Base-by-base conservation (phyloP, 2,797 vertebrate genomes). In the Oryzias sinensis region DNA sequence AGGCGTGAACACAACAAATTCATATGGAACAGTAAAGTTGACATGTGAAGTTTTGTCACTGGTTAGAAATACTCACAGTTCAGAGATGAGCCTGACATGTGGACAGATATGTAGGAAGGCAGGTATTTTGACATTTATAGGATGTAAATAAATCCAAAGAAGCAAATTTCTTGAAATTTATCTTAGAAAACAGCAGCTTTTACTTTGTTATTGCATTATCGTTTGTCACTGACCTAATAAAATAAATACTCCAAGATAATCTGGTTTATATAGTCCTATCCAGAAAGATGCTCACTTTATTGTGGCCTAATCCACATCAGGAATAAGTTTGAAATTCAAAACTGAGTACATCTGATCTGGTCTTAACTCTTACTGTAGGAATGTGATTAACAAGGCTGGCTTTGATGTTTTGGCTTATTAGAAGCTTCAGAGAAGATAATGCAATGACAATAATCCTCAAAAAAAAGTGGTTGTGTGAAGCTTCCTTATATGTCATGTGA, bases 61-160 rank as follows among this genome's bases (percentile, higher is more conserved):
- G 45, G 46, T 69, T 72, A 27, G 72, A 65, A 55, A 79, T 87
- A 88, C 85, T 89, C 56, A 85, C 83, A 83, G 73, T 81, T 82
- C 53, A 70, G 74, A 70, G 58, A 62, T 68, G 80, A 76, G 81
- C 76, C 80, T 68, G 59, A 77, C 50, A 76, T 50, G 50, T 40
- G 68, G 44, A 43, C 53, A 80, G 50, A 78, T 56, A 74, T 59
- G 63, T 53, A 68, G 58, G 54, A 59, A 43, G 56, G 62, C 59
- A 71, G 61, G 41, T 43, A 68, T 24, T 51, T 43, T 46, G 44
- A 70, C n/a, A 41, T 27, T 14, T 60, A 49, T 22, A 15, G 41
- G 48, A 48, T 64, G 62, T 52, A 29, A 48, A 73, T 72, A 68
- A 47, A 61, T 18, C 65, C 53, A 59, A 59, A 49, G 42, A 72